Evolutionary conservation across 2,797 vertebrate genomes (phyloP), one percentile per base, ranked within the genome.

Genomic region (Naso thynnoides): DNA sequence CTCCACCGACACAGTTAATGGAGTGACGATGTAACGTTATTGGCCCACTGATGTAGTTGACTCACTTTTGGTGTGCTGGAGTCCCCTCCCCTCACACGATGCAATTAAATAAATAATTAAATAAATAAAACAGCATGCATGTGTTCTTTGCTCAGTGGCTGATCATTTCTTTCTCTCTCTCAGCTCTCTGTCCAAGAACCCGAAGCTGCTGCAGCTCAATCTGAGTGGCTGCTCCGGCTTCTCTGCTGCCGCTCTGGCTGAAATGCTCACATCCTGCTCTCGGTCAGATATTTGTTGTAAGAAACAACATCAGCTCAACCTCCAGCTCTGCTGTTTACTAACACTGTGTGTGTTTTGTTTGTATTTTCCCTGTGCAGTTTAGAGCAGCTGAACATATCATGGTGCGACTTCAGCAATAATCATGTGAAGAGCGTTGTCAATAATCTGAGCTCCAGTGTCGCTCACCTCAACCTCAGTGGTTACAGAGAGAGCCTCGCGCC

Each of bases 391-490:
- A 99, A 99, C 71, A 84, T 98, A 29, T 97, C 97, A 0, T 99
- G 98, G 97, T 96, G 93, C 64, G 90, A 94, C 66, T 98, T 99
- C 75, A 94, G 75, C 52, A 88, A 68, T 1, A 65, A 91, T 5
- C 97, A 99, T 0, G 94, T 99, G 60, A 94, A 92, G 79, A 91
- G 87, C 1, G 90, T 96, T 0, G 95, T 96, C 0, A 78, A 7
- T 1, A 86, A 94, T 1, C 0, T 98, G 48, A 91, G 94, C 6
- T 49, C 93, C 21, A 84, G 83, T 1, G 23, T 98, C 49, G 94
- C 88, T 0, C 93, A 96, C 18, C 92, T 99, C 55, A 99, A 99
- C 91, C 87, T 99, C 72, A 98, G 98, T 6, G 98, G 98, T 23
- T 99, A 99, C 90, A 93, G 98, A 73, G 95, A 96, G 66, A 95